Conservation (phyloP, 2,797 vertebrate genomes). For the Simalia tracyae region DNA sequence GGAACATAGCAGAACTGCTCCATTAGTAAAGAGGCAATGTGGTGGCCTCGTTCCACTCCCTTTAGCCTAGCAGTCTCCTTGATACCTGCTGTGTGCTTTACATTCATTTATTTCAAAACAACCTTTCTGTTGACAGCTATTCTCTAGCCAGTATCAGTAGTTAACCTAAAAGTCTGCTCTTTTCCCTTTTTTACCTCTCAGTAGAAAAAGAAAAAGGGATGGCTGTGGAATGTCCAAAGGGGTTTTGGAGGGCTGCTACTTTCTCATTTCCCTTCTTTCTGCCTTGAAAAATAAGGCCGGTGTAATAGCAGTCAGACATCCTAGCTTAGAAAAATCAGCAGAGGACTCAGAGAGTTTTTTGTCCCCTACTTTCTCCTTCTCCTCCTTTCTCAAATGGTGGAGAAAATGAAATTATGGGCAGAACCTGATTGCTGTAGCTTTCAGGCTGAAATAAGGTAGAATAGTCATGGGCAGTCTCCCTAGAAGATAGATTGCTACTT, state of each 20-base stretch:
- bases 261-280: background rate
- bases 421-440: background rate
- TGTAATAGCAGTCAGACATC: background rate
- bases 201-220: background rate
- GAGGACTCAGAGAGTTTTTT: background rate
- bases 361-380: background rate
- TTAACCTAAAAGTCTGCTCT: background rate
- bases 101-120: background rate
- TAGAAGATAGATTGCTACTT: too few species aligned
- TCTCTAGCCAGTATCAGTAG: background rate
- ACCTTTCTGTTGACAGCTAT: too few species aligned
- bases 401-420: background rate
- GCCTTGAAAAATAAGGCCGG: background rate
- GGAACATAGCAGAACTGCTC: background rate
- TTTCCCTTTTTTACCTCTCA: too few species aligned
- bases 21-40: background rate
- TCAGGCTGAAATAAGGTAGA: background rate
- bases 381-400: background rate
- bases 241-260: background rate
- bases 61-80: background rate
- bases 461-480: background rate
- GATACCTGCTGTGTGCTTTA: background rate
- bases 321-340: background rate
- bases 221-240: background rate
- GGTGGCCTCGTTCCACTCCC: background rate